Evolutionary conservation across 2,888 invertebrate genomes (phyloP).

Genomic region (Xestobium rufovillosum): DNA sequence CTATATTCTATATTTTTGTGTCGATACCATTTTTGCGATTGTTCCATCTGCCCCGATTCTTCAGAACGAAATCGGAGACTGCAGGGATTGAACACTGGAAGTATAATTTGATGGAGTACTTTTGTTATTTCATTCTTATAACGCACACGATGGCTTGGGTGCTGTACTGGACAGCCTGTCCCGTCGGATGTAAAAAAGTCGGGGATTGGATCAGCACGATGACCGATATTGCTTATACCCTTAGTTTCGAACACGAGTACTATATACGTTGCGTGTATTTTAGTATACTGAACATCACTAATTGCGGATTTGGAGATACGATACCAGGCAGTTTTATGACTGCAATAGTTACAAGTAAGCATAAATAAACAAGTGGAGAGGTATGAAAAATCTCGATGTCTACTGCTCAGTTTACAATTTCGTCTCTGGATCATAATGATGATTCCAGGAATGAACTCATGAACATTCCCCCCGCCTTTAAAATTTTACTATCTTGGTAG

Average conservation of each 20-base stretch:
- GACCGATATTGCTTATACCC: conserved; percentile 3
- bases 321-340: conserved; percentile 13
- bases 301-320: conserved; percentile 23
- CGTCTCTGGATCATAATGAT: too few relatives aligned
- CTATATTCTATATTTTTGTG: too few relatives aligned
- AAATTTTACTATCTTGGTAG: too few relatives aligned
- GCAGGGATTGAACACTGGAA: conserved; percentile 48
- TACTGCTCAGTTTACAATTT: too few relatives aligned
- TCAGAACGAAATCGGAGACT: conserved; percentile 43
- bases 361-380: too few relatives aligned
- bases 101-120: conserved; percentile 46
- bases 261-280: conserved; percentile 46
- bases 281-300: conserved; percentile 45
- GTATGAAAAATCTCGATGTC: too few relatives aligned
- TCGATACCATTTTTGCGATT: too few relatives aligned
- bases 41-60: conserved; percentile 44
- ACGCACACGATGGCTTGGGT: conserved; percentile 47
- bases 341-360: too few relatives aligned
- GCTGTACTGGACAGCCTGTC: conserved; percentile 44
- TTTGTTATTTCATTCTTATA: conserved; percentile 43
- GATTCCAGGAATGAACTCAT: too few relatives aligned
- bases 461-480: too few relatives aligned
- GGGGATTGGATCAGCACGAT: conserved; percentile 39
- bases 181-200: conserved; percentile 41
- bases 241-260: conserved; percentile 38